Percentiles rank a stretch among this genome's conserved stretches.
phyloP scores from a whole-genome alignment of 1,140 invertebrate genomes.

The Drosophila cardini region DNA sequence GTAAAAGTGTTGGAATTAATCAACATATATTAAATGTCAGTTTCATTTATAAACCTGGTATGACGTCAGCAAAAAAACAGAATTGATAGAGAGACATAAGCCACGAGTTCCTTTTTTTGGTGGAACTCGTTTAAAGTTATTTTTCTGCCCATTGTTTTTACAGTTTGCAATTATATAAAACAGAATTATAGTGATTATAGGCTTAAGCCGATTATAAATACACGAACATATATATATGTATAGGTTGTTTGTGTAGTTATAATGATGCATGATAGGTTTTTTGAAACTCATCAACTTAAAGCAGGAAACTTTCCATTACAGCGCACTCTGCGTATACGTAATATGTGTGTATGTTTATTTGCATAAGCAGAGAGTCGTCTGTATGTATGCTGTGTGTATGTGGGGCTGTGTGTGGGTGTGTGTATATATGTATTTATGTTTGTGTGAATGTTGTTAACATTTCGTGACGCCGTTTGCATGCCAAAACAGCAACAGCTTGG shows the following conservation, averaged over 20 bases:
- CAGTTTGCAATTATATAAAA: too few species aligned
- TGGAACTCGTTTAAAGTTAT: background rate
- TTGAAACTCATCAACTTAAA: background rate
- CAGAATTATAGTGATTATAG: background rate
- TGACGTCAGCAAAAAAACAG: too few species aligned
- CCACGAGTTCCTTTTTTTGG: too few species aligned
- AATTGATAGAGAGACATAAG: too few species aligned
- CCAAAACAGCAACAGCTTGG: slow-evolving; percentile 68
- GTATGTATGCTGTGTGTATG: background rate
- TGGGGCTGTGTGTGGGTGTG: too few species aligned
- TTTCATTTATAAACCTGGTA: too few species aligned
- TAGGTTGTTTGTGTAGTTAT: background rate
- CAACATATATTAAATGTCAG: too few species aligned
- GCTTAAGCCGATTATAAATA: slow-evolving; percentile 3
- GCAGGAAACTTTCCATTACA: background rate
- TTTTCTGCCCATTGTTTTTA: background rate
- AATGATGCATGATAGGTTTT: slow-evolving; percentile 4
- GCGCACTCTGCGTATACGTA: slow-evolving; percentile 7
- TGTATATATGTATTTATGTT: background rate
- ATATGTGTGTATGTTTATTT: slow-evolving; percentile 12
- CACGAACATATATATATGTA: background rate
- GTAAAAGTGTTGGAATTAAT: too few species aligned
- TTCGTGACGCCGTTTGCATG: slow-evolving; percentile 69
- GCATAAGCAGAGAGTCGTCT: background rate
- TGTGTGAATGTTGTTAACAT: slow-evolving; percentile 40